phyloP scores from a whole-genome alignment of 2,888 invertebrate species.

The Cephus runcator region DNA sequence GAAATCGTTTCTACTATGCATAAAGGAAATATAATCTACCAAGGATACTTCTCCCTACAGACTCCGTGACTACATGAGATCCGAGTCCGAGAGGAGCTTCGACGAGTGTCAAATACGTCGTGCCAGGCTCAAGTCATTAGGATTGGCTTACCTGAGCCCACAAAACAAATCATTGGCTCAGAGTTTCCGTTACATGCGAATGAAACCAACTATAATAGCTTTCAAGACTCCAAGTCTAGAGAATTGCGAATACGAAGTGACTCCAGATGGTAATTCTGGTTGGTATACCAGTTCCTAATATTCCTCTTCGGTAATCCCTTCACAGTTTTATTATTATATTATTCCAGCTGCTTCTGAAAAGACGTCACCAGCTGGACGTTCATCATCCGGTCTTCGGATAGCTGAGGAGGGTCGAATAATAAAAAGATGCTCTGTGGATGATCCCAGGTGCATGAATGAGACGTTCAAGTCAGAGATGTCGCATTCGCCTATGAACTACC shows the following conservation, averaged over 20 bases:
- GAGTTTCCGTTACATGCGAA: slow-evolving; percentile 90
- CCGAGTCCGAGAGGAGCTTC: slow-evolving; percentile 83
- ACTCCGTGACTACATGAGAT: slow-evolving; percentile 77
- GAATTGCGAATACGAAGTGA: slow-evolving; percentile 68
- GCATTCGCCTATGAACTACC: slow-evolving; percentile 71
- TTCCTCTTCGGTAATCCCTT: neutral
- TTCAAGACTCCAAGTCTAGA: slow-evolving; percentile 87
- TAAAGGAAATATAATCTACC: neutral
- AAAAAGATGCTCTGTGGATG: neutral
- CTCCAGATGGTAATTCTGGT: slow-evolving; percentile 50
- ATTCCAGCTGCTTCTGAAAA: neutral
- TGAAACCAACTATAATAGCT: slow-evolving; percentile 88
- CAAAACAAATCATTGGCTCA: slow-evolving; percentile 85
- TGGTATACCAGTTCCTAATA: neutral
- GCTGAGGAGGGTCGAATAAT: neutral
- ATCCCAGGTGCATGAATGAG: neutral
- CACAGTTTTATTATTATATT: neutral
- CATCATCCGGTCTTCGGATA: neutral
- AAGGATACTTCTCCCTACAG: slow-evolving; percentile 62
- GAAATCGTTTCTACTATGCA: neutral
- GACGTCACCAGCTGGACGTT: neutral
- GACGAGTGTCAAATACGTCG: slow-evolving; percentile 75
- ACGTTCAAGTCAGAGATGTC: slow-evolving; percentile 18
- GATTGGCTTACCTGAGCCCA: slow-evolving; percentile 77
- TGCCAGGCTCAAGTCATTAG: slow-evolving; percentile 74